Evolutionary conservation across 2,888 invertebrate genomes (phyloP), one percentile per base, ranked within the genome.

Genomic region (Margaritifera margaritifera): DNA sequence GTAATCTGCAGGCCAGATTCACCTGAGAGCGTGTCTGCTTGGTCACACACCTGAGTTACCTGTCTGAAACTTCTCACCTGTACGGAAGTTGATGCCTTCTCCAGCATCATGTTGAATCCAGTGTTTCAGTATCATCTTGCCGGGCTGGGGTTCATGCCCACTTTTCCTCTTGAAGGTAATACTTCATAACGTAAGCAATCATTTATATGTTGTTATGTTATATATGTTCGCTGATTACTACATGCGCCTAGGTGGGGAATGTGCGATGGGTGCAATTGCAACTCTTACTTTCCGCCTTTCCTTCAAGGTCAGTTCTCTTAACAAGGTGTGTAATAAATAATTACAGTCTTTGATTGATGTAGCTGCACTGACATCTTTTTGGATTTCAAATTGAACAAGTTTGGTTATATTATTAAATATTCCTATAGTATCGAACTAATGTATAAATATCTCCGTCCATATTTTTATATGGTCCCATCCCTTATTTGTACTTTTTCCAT

Each of bases 121-220:
- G 77, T 85, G 59, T 80, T 85, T 62, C 83, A 84, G 5, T 85
- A 83, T 64, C 84, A 83, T 66, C 75, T 85, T 51, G 81, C 83
- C 4, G 82, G 82, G 18, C 77, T 85, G n/a, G 82, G 84, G 20
- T 70, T 85, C 19, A 79, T 84, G 72, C 77, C 83, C 18, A 80
- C 82, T 4, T 76, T 85, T 54, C 80, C 82, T 54, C 73, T 84
- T 66, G 85, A 85, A 82, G 85, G 85, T 85, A 80, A 74, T 11
- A 42, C 42, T 42, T 42, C 42, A 42, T 27, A 55, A 53, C 31
- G 15, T 60, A 60, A 31, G 22, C 22, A 27, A 27, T 55, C 8
- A 55, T 2, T 18, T 55, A 8, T 42, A 42, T 42, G 42, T 42
- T 42, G 11, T 42, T 11, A 42, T 42, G 42, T 42, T 42, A 11